Evolutionary conservation across 2,113 vertebrate species (phyloP).

Genomic region (Clupea harengus): DNA sequence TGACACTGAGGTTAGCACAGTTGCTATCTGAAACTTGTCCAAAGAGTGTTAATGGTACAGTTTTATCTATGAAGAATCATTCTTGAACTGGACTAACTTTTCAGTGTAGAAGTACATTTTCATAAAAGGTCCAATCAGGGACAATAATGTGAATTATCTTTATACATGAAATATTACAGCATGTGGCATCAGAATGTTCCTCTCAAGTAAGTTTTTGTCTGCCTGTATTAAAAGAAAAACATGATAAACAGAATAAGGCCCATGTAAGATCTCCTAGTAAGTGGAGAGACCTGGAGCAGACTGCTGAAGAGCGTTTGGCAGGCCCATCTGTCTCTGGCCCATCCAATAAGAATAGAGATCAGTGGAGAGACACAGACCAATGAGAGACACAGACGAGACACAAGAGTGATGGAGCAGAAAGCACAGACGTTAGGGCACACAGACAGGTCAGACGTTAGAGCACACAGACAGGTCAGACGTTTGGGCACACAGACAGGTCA

Average conservation of each 20-base stretch:
- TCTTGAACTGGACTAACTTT: neutral
- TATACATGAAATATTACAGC: neutral
- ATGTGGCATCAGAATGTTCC: neutral
- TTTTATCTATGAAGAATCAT: neutral
- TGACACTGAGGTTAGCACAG: neutral
- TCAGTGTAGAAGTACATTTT: neutral
- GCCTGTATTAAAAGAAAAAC: neutral
- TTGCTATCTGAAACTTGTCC: no score
- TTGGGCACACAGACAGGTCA: no score
- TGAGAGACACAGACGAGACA: neutral
- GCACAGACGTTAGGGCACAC: no score
- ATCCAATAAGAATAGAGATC: neutral
- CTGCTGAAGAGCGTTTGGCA: neutral
- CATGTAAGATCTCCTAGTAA: no score
- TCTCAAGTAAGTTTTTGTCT: neutral
- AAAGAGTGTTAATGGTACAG: no score
- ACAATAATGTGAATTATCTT: neutral
- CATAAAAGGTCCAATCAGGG: neutral
- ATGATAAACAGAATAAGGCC: no score
- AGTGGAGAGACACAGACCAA: neutral
- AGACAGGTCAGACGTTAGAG: neutral
- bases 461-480: no score
- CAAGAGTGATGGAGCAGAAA: neutral
- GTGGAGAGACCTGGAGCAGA: neutral
- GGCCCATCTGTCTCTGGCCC: slow-evolving; percentile 3